phyloP scores from a whole-genome alignment of 37 sponge, comb jelly and placozoan genomes.

The Axinella damicornis region DNA sequence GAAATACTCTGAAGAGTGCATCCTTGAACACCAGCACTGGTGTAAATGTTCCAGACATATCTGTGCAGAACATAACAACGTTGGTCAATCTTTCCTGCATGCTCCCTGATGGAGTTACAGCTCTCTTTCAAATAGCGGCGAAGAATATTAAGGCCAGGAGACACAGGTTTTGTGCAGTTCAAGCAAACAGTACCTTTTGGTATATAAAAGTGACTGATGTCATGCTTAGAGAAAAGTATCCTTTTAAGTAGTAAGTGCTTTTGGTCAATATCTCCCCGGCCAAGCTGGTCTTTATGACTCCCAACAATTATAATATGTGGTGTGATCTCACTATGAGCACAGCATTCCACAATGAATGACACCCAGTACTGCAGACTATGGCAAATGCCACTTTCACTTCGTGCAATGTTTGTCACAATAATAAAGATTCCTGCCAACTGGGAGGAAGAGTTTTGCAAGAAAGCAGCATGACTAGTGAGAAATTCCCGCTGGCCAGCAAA shows the following conservation, averaged over 20 bases:
- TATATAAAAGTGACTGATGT: not conserved
- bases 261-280: not conserved
- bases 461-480: conserved; percentile 17
- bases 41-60: not conserved
- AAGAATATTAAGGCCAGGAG: no score
- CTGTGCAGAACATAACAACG: no score
- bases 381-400: conserved; percentile 8
- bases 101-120: no score
- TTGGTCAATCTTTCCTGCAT: no score
- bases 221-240: not conserved
- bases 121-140: no score
- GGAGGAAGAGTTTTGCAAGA: not conserved
- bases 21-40: not conserved
- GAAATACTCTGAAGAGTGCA: not conserved
- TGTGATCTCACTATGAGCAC: not conserved
- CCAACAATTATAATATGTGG: conserved; percentile 40
- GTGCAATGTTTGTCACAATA: conserved; percentile 25
- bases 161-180: no score
- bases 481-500: conserved; percentile 47
- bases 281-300: conserved; percentile 16
- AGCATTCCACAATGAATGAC: conserved; percentile 1
- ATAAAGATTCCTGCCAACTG: conserved; percentile 12
- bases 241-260: not conserved
- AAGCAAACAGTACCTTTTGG: no score
- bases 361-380: conserved; percentile 24